Conservation (phyloP, 2,888 invertebrate species). For the Taphrorychus bicolor region DNA sequence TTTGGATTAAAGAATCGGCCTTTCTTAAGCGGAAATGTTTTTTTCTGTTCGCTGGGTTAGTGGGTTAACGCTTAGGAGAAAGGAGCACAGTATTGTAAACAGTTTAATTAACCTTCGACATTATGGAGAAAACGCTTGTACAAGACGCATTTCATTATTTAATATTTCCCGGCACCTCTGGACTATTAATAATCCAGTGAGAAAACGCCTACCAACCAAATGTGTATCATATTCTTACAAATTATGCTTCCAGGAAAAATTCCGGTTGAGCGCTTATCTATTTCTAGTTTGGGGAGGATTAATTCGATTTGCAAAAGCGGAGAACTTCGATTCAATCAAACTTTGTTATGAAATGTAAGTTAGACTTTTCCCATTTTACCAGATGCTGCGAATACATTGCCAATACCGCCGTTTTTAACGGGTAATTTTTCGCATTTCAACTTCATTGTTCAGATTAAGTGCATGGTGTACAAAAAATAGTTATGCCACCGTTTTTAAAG, state of each 20-base stretch:
- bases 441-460: constrained; percentile 15
- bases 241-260: background rate
- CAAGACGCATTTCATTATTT: no score
- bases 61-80: no score
- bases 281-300: constrained; percentile 3
- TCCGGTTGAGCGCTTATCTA: background rate
- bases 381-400: constrained; percentile 32
- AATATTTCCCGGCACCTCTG: no score
- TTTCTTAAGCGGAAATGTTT: constrained; percentile 26
- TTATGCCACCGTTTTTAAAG: background rate
- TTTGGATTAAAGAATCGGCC: constrained; percentile 27
- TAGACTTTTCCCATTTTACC: constrained; percentile 31
- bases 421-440: constrained; percentile 4
- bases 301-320: constrained; percentile 29
- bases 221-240: background rate
- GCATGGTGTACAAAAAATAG: background rate
- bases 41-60: constrained; percentile 5
- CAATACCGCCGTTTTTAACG: constrained; percentile 25
- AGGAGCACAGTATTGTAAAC: no score
- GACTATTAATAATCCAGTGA: background rate
- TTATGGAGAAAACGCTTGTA: no score
- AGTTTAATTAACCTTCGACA: no score
- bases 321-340: constrained; percentile 26
- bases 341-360: constrained; percentile 20
- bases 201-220: background rate